Conservation (phyloP, 1,140 invertebrate species). For the Tetraneura akinire region DNA sequence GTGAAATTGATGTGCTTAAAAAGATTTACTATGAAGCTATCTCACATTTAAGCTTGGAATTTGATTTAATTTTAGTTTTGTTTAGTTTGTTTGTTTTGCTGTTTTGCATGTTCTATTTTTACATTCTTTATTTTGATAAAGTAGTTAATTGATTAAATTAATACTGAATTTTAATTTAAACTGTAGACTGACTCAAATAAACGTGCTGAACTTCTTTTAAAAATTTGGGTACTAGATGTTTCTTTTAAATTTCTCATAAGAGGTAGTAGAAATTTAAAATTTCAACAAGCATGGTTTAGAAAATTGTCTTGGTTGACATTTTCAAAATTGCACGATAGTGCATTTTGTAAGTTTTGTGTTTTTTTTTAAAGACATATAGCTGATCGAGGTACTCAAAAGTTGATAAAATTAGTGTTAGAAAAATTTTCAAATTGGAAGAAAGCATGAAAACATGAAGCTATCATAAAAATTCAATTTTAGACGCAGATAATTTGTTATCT, state of each 20-base stretch:
- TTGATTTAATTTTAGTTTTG: slow-evolving; percentile 5
- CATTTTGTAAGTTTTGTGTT: not conserved
- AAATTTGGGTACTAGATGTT: slow-evolving; percentile 1
- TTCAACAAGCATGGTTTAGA: not conserved
- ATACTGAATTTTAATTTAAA: not conserved
- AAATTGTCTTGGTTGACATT: not conserved
- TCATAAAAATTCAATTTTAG: not conserved
- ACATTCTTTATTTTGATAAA: slow-evolving; percentile 13
- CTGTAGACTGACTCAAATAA: slow-evolving; percentile 12
- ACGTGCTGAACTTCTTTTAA: not conserved
- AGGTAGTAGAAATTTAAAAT: not conserved
- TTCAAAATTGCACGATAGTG: not conserved
- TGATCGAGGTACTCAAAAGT: slow-evolving; percentile 1
- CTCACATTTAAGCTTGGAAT: not conserved
- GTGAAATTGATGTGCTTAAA: not conserved
- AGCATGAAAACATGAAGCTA: slow-evolving; percentile 4
- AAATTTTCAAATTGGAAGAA: slow-evolving; percentile 30
- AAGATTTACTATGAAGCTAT: not conserved
- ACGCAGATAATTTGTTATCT: not conserved
- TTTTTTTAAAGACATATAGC: not conserved
- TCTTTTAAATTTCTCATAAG: not conserved
- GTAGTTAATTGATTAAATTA: slow-evolving; percentile 7
- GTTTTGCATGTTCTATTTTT: no score
- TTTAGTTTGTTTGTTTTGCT: not conserved
- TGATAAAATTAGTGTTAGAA: not conserved